A percentile compares a stretch with the other conserved stretches of the same genome.
These are phyloP conservation scores for Leptestheria dahalacensis DNA, from an alignment of 1,140 invertebrate genomes.

Conservation along the genomic window DNA sequence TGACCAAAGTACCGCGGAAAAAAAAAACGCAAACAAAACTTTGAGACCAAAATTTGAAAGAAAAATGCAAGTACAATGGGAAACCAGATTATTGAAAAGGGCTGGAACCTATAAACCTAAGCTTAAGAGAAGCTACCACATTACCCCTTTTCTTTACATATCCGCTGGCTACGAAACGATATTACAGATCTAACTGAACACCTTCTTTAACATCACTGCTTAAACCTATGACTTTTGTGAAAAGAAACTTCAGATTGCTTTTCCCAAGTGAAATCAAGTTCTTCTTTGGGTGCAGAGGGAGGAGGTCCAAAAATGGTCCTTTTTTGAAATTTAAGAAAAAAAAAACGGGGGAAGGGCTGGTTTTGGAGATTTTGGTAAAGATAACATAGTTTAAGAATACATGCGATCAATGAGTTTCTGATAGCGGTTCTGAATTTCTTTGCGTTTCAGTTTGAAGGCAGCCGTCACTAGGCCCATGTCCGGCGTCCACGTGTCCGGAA, in stretches of 20 bases:
- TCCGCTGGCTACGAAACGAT: background rate
- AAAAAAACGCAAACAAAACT: too few relatives aligned
- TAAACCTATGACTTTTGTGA: background rate
- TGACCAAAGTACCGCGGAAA: too few relatives aligned
- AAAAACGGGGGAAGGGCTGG: background rate
- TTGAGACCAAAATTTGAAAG: too few relatives aligned
- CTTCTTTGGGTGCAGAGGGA: background rate
- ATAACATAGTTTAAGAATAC: conserved; percentile 41
- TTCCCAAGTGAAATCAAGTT: background rate
- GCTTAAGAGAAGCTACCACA: too few relatives aligned
- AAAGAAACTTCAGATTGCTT: background rate
- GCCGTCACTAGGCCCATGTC: conserved; percentile 92
- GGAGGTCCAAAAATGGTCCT: background rate
- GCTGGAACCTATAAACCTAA: too few relatives aligned
- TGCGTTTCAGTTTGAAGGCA: conserved; percentile 90
- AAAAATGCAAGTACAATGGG: too few relatives aligned
- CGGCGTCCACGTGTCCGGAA: conserved; percentile 84
- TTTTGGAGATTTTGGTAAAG: background rate
- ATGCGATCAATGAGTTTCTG: conserved; percentile 77
- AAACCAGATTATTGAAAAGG: too few relatives aligned
- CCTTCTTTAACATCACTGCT: background rate
- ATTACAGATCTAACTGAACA: background rate
- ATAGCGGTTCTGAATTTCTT: conserved; percentile 85
- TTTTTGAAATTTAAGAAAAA: background rate
- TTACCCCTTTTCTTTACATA: too few relatives aligned